phyloP scores from a whole-genome alignment of 2,113 vertebrate genomes.

The Misgurnus anguillicaudatus region DNA sequence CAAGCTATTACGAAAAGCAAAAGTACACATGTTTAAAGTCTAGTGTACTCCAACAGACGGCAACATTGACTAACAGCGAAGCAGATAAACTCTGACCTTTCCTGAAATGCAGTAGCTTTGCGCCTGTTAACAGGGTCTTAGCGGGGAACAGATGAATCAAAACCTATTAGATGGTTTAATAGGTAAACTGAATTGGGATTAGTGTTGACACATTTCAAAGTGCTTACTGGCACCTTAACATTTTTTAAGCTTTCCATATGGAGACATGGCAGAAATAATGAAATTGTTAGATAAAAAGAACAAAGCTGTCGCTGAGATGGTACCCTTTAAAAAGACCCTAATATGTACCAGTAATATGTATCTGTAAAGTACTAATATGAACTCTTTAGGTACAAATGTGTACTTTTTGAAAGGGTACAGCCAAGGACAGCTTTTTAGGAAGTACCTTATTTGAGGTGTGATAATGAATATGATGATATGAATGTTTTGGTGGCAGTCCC shows the following conservation, averaged over 20 bases:
- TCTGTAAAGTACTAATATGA: no score
- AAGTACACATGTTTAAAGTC: conserved; percentile 11
- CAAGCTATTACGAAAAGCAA: conserved; percentile 2
- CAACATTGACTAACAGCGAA: background rate
- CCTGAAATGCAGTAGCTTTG: background rate
- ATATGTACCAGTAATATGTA: no score
- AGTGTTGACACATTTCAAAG: conserved; percentile 12
- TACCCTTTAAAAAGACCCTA: no score
- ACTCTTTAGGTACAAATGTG: no score
- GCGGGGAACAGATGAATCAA: background rate
- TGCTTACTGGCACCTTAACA: background rate
- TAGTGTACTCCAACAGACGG: background rate
- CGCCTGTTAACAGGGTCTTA: conserved; percentile 9
- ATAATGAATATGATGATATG: no score
- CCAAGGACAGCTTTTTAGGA: no score
- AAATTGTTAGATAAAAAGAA: no score
- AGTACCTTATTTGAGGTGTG: no score
- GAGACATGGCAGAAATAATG: no score
- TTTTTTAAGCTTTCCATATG: background rate
- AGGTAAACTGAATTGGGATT: conserved; percentile 20
- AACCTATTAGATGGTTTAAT: conserved; percentile 30
- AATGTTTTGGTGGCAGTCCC: no score
- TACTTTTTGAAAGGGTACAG: no score
- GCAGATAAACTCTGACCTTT: conserved; percentile 11
- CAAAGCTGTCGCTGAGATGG: no score